Evolutionary conservation across 2,797 vertebrate species (phyloP).

Genomic region (Odontamblyopus rebecca): DNA sequence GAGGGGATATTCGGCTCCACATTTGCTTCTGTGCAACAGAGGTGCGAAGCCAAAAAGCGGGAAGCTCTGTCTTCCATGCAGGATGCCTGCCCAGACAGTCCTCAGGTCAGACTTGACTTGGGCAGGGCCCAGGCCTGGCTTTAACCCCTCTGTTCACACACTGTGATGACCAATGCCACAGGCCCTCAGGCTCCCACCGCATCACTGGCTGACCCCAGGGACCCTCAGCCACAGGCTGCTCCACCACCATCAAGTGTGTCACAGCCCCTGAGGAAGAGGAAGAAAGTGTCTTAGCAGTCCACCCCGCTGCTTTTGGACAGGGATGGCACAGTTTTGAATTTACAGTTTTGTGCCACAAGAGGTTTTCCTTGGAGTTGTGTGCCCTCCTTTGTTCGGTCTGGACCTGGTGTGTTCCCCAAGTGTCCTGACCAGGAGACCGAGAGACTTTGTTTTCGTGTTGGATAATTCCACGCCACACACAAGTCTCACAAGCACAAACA

Average conservation of each 20-base stretch:
- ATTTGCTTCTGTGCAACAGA: not conserved
- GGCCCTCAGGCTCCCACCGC: not conserved
- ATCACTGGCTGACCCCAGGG: not conserved
- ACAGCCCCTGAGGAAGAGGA: not conserved
- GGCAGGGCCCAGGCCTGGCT: not conserved
- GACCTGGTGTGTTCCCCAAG: too few species aligned
- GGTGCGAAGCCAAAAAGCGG: not conserved
- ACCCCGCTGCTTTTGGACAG: not conserved
- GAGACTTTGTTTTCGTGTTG: too few species aligned
- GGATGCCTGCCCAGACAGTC: not conserved
- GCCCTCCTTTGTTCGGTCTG: not conserved
- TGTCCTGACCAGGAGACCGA: too few species aligned
- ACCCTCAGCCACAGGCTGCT: not conserved
- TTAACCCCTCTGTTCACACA: not conserved
- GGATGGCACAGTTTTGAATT: not conserved
- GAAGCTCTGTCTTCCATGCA: not conserved
- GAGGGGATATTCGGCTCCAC: conserved; percentile 1
- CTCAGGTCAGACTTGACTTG: not conserved
- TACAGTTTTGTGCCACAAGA: not conserved
- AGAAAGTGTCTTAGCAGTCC: too few species aligned
- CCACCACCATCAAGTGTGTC: not conserved
- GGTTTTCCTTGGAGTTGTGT: not conserved
- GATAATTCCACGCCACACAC: too few species aligned
- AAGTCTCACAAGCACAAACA: too few species aligned
- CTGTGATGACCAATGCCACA: not conserved